Conservation (phyloP, 1,140 invertebrate species). For the Proales similis region DNA sequence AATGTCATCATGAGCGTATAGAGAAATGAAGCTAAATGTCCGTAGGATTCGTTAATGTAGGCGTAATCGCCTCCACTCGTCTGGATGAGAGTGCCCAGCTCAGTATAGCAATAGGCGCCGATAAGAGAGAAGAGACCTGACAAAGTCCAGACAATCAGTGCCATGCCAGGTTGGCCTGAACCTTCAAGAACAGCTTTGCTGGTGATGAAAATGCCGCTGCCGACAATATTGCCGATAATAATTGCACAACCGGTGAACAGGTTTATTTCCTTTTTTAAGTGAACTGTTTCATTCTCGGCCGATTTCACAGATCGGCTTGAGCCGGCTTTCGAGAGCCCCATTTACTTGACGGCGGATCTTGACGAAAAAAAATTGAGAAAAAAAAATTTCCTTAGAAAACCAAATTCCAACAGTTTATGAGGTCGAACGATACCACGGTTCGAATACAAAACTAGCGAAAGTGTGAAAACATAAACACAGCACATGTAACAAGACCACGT, state of each 20-base stretch:
- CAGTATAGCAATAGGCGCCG: conserved; percentile 56
- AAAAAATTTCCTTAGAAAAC: neutral
- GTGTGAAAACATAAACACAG: no score
- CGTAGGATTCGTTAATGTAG: conserved; percentile 37
- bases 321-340: no score
- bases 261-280: conserved; percentile 36
- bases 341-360: no score
- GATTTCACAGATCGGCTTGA: no score
- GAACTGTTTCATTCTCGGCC: neutral
- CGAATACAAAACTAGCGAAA: no score
- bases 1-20: conserved; percentile 29
- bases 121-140: conserved; percentile 46
- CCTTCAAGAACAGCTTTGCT: conserved; percentile 41
- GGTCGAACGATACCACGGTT: no score
- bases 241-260: conserved; percentile 41
- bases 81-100: conserved; percentile 62
- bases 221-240: conserved; percentile 53
- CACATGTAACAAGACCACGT: no score
- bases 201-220: conserved; percentile 54
- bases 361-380: neutral
- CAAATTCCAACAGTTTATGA: no score
- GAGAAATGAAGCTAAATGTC: conserved; percentile 33
- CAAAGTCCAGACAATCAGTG: conserved; percentile 14
- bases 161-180: neutral
- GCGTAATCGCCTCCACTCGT: conserved; percentile 38